Percentiles rank a stretch among this genome's conserved stretches.
These are phyloP conservation scores for Apis laboriosa DNA, from an alignment of 1,140 invertebrate species.

Conservation along the genomic window DNA sequence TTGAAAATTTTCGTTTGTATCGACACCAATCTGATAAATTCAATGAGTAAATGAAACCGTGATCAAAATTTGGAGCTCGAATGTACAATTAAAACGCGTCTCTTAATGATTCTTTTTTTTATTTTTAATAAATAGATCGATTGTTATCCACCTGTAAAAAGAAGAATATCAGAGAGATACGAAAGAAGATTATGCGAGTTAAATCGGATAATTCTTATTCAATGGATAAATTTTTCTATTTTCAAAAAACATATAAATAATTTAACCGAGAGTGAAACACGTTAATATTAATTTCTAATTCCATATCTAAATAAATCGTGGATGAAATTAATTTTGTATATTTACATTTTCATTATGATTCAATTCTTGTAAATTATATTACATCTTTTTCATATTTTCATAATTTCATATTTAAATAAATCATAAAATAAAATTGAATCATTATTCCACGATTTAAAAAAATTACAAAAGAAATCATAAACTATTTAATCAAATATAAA, in stretches of 20 bases:
- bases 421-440: no score
- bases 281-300: background rate
- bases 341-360: no score
- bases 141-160: slow-evolving; percentile 18
- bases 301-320: background rate
- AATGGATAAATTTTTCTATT: background rate
- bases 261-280: no score
- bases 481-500: no score
- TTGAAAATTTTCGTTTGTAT: slow-evolving; percentile 14
- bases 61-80: background rate
- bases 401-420: no score
- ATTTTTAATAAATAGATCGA: slow-evolving; percentile 14
- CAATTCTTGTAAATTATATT: no score
- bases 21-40: background rate
- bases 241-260: no score
- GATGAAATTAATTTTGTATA: no score
- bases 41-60: background rate
- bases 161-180: background rate
- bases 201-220: background rate
- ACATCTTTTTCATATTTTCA: no score
- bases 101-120: background rate
- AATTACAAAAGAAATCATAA: no score
- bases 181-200: background rate
- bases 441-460: no score
- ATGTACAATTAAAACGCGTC: background rate